These are phyloP conservation scores for Crossaster papposus DNA, from an alignment of 53 echinoderm and acorn worm genomes.

Conservation along the genomic window DNA sequence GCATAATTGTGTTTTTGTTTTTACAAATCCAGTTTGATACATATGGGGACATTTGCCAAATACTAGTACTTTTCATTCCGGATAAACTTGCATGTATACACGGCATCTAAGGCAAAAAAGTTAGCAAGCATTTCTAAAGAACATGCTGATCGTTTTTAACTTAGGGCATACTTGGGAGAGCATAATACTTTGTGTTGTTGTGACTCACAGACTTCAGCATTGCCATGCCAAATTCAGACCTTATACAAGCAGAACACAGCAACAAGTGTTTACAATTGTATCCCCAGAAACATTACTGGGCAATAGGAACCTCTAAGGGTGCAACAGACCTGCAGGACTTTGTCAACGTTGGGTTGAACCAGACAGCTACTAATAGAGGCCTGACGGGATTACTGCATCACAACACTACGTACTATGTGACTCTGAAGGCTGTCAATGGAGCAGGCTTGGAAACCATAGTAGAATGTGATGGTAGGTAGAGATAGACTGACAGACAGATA, in stretches of 20 bases:
- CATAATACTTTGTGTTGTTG: no score
- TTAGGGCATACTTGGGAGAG: no score
- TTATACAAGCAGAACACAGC: not conserved
- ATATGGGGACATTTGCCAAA: no score
- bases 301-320: slow-evolving; percentile 60
- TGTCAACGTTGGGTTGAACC: slow-evolving; percentile 50
- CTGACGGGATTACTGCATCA: slow-evolving; percentile 50
- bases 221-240: no score
- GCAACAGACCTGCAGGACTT: slow-evolving; percentile 61
- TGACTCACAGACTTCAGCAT: no score
- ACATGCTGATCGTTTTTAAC: no score
- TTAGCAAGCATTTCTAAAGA: no score
- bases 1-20: no score
- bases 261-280: not conserved
- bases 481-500: not conserved
- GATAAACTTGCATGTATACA: no score
- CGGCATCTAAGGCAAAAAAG: no score
- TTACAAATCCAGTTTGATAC: no score
- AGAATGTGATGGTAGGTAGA: slow-evolving; percentile 46
- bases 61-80: no score
- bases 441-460: slow-evolving; percentile 56
- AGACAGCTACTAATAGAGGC: slow-evolving; percentile 33
- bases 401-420: slow-evolving; percentile 65
- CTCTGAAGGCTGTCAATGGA: slow-evolving; percentile 57
- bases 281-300: slow-evolving; percentile 61